Evolutionary conservation across 2,797 vertebrate genomes (phyloP).

Genomic region (Malurus leucopterus): DNA sequence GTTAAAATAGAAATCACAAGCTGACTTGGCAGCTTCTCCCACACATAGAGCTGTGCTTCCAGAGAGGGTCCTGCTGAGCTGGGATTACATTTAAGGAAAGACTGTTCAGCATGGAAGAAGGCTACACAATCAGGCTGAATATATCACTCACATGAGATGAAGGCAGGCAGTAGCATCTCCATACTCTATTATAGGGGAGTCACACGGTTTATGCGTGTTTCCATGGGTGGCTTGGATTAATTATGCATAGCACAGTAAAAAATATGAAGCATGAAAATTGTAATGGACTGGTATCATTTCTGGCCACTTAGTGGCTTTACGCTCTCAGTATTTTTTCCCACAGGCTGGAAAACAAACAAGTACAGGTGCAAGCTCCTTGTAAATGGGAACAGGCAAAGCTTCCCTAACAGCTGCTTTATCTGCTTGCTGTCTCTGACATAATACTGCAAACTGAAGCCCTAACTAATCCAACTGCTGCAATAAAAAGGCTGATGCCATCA

Average conservation of each 20-base stretch:
- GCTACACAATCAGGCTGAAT: not conserved
- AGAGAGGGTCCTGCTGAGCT: not conserved
- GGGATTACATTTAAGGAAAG: not conserved
- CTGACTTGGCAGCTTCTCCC: not conserved
- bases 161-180: not conserved
- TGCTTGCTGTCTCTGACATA: not conserved
- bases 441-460: not conserved
- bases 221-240: not conserved
- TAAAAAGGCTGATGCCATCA: conserved; percentile 23
- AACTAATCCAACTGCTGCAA: conserved; percentile 21
- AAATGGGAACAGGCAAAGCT: not conserved
- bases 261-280: not conserved
- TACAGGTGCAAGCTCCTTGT: not conserved
- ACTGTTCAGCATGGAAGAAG: not conserved
- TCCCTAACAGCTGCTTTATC: conserved; percentile 22
- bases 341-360: conserved; percentile 12
- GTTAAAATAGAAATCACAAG: not conserved
- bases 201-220: not conserved
- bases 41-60: not conserved
- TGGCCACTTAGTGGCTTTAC: not conserved
- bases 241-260: not conserved
- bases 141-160: not conserved
- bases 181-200: not conserved
- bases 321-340: not conserved
- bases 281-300: not conserved